Evolutionary conservation across 1,140 invertebrate species (phyloP), one percentile per base, ranked within the genome.

Genomic region (Caerostris extrusa): DNA sequence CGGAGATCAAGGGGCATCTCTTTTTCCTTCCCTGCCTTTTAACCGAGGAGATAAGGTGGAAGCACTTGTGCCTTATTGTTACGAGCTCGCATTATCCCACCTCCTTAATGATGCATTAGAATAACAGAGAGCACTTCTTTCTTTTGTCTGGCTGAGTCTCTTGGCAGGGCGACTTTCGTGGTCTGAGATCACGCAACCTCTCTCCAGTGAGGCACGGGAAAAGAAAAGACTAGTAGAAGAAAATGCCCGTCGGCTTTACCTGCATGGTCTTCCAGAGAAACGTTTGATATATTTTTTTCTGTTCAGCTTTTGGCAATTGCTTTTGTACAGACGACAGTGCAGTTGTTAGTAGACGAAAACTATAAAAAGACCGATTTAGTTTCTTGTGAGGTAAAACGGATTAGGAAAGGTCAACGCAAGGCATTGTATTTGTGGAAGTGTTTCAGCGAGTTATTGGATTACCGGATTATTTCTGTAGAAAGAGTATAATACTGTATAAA

Each of bases 91-190:
- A 85, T 57, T 56, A 56, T 3, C 57, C 55, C 17, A 56, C 19
- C 82, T 85, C 57, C 58, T 85, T 85, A 85, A 85, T 85, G 82
- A 85, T 85, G 55, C 82, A 85, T 57, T 58, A 85, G 53, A 58
- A 85, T 85, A 58, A 85, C 55, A 14, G 57, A 85, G 57, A 7
- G 14, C 55, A 17, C 57, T 85, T 17, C n/a, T 19, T 8, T 19
- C 2, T 2, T 34, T 34, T 34, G 34, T 34, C 34, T 5, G 71
- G 34, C 55, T 57, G 55, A 85, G n/a, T 85, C 82, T 34, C 34
- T 85, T 85, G 57, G 57, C 55, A n/a, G 17, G 56, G 82, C 6
- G 50, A 34, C 5, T 34, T 19, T 56, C 77, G 77, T 81, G 77
- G 34, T 34, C 10, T 57, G 82, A 56, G 82, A 55, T 85, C 71